phyloP scores from a whole-genome alignment of 2,888 invertebrate species.

The Willowsia nigromaculata region DNA sequence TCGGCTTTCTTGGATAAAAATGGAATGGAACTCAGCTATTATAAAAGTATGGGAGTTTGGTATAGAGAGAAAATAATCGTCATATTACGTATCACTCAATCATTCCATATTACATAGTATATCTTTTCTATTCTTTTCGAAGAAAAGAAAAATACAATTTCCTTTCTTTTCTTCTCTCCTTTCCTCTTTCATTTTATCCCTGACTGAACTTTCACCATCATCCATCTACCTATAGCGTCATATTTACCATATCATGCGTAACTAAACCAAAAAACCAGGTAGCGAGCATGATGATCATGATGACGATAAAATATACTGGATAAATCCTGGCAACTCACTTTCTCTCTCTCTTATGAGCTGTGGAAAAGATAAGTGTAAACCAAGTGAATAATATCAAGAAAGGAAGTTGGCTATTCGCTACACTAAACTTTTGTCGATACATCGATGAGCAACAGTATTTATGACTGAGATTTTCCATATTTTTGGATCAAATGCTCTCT shows the following conservation, averaged over 20 bases:
- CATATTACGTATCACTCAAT: background rate
- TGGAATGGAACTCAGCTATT: too few species aligned
- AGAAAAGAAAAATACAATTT: slow-evolving; percentile 39
- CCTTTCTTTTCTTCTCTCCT: background rate
- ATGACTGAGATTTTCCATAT: too few species aligned
- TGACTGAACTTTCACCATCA: background rate
- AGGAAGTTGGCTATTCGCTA: background rate
- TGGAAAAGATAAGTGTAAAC: background rate
- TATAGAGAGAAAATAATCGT: too few species aligned
- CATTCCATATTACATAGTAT: background rate
- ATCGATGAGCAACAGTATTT: too few species aligned
- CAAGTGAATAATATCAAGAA: background rate
- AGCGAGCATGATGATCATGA: background rate
- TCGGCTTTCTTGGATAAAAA: too few species aligned
- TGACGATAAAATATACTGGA: background rate
- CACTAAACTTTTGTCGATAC: too few species aligned
- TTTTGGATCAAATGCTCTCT: too few species aligned
- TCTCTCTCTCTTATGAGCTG: background rate
- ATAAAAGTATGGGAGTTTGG: too few species aligned
- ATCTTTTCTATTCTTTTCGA: slow-evolving; percentile 3
- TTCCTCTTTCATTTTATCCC: background rate
- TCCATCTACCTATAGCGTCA: background rate
- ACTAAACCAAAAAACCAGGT: background rate
- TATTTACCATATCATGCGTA: background rate
- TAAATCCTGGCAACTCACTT: background rate